A percentile compares a stretch with the other conserved stretches of the same genome.
phyloP scores from a whole-genome alignment of 2,797 vertebrate species.

The Sternarchorhynchus goeldii region DNA sequence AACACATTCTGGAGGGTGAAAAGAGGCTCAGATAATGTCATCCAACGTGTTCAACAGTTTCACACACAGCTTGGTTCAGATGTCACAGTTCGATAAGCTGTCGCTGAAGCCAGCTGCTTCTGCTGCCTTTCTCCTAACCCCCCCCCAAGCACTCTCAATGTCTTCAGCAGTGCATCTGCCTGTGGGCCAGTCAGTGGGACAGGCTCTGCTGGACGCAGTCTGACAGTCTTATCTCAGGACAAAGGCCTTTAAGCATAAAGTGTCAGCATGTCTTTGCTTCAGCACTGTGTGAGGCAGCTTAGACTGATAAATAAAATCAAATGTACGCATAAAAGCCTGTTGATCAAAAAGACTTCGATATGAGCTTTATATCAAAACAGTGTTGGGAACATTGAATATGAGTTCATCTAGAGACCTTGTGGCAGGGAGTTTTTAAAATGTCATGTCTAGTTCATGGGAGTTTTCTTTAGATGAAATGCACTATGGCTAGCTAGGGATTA shows the following conservation, averaged over 20 bases:
- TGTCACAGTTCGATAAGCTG: conserved; percentile 52
- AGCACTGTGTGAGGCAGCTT: conserved; percentile 38
- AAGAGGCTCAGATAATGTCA: conserved; percentile 55
- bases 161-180: conserved; percentile 28
- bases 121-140: conserved; percentile 29
- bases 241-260: conserved; percentile 35
- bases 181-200: conserved; percentile 26
- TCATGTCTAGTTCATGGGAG: background rate
- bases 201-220: conserved; percentile 26
- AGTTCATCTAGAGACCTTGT: background rate
- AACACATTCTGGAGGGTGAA: conserved; percentile 37
- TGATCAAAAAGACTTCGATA: no score
- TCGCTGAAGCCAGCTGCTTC: conserved; percentile 35
- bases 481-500: background rate
- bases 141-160: conserved; percentile 9
- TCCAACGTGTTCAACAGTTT: conserved; percentile 45
- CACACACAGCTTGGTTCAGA: conserved; percentile 38
- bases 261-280: conserved; percentile 32
- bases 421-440: background rate
- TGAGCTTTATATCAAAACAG: no score
- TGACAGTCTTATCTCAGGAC: conserved; percentile 52
- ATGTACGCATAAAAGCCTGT: conserved; percentile 3
- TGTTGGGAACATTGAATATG: no score
- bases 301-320: conserved; percentile 28
- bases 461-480: background rate